Conservation (phyloP, 1,140 invertebrate species). For the Dolichoris vasculosae region DNA sequence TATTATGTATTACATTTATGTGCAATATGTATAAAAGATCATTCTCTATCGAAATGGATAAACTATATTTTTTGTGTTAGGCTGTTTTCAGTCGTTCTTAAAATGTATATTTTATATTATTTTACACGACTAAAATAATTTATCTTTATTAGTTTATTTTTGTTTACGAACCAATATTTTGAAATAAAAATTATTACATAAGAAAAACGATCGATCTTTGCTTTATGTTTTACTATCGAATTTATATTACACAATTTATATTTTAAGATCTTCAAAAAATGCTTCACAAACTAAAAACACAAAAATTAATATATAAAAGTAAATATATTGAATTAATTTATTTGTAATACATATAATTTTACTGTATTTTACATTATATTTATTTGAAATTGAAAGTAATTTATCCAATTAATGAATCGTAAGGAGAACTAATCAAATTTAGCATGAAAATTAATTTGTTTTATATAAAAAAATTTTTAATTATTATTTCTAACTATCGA, state of each 20-base stretch:
- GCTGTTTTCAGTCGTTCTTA: conserved; percentile 31
- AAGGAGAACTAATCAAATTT: no score
- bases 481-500: no score
- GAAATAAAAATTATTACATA: conserved; percentile 41
- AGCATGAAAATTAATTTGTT: no score
- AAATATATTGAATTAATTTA: background rate
- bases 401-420: background rate
- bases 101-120: conserved; percentile 30
- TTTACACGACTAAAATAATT: conserved; percentile 1
- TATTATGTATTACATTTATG: conserved; percentile 7
- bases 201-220: conserved; percentile 30
- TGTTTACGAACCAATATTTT: conserved; percentile 36
- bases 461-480: no score
- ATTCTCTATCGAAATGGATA: background rate
- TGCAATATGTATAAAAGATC: conserved; percentile 14
- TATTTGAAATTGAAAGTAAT: background rate
- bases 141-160: conserved; percentile 34
- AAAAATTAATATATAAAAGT: background rate
- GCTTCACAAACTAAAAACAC: conserved; percentile 15
- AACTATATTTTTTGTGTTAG: conserved; percentile 33
- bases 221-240: conserved; percentile 43
- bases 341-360: background rate
- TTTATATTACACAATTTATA: conserved; percentile 31
- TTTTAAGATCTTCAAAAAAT: conserved; percentile 23
- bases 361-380: background rate